Conservation (phyloP, 2,797 vertebrate genomes). For the Sebastes kiyomatsui region DNA sequence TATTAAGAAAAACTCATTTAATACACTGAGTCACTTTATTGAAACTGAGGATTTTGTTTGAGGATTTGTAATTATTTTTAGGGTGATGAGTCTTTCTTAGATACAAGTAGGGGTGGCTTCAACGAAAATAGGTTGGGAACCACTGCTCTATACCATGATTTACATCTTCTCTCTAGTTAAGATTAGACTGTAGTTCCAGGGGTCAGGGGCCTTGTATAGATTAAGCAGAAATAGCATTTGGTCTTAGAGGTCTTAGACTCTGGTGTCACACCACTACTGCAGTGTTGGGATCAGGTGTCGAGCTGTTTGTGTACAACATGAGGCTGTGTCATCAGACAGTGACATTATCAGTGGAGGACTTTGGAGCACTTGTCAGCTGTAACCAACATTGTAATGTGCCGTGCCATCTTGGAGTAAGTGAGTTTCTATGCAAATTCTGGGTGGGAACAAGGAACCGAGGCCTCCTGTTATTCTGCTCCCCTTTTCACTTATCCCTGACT, state of each 20-base stretch:
- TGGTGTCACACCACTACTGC: slow-evolving; percentile 48
- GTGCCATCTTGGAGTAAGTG: background rate
- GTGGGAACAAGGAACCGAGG: background rate
- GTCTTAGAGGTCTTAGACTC: slow-evolving; percentile 61
- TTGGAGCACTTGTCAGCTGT: background rate
- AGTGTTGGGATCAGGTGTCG: slow-evolving; percentile 54
- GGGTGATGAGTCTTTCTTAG: too few relatives aligned
- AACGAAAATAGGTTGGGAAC: too few relatives aligned
- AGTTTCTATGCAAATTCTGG: background rate
- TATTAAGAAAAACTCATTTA: too few relatives aligned
- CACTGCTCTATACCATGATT: slow-evolving; percentile 24
- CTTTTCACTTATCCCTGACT: slow-evolving; percentile 40
- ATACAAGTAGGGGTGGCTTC: too few relatives aligned
- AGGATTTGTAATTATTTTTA: too few relatives aligned
- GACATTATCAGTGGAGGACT: background rate
- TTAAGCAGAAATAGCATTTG: slow-evolving; percentile 77
- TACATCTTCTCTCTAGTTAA: slow-evolving; percentile 43
- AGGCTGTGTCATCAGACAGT: slow-evolving; percentile 16
- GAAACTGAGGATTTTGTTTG: too few relatives aligned
- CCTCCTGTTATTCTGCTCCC: slow-evolving; percentile 16
- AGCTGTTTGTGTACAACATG: slow-evolving; percentile 40
- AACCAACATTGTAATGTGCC: background rate
- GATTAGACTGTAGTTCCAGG: slow-evolving; percentile 44
- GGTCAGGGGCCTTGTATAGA: slow-evolving; percentile 68
- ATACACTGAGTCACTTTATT: too few relatives aligned